Conservation (phyloP, 1,140 invertebrate genomes). For the Araneus ventricosus region DNA sequence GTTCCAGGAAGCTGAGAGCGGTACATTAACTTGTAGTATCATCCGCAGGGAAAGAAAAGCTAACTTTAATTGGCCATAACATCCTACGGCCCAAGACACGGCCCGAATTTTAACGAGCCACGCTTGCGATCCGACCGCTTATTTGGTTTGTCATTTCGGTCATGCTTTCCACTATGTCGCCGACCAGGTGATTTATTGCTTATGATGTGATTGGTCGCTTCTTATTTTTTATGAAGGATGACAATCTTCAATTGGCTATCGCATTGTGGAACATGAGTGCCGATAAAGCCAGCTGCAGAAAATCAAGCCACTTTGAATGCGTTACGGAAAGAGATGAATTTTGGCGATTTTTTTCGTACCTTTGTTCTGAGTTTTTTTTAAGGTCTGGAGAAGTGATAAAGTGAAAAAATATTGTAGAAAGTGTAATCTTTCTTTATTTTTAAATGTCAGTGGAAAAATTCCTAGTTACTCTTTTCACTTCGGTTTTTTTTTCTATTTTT, state of each 20-base stretch:
- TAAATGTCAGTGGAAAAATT: too few species aligned
- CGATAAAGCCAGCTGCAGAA: slow-evolving; percentile 30
- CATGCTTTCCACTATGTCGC: slow-evolving; percentile 51
- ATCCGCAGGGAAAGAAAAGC: not conserved
- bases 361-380: too few species aligned
- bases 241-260: slow-evolving; percentile 56
- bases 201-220: slow-evolving; percentile 52
- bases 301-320: slow-evolving; percentile 29
- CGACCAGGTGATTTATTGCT: slow-evolving; percentile 63
- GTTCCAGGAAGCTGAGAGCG: slow-evolving; percentile 9
- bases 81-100: slow-evolving; percentile 20
- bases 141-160: slow-evolving; percentile 64
- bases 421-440: too few species aligned
- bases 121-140: not conserved
- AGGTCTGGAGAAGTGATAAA: too few species aligned
- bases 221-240: slow-evolving; percentile 37
- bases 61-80: slow-evolving; percentile 68
- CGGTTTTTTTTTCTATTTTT: too few species aligned
- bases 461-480: too few species aligned
- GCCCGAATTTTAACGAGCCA: slow-evolving; percentile 47
- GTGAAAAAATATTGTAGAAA: too few species aligned
- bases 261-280: slow-evolving; percentile 24
- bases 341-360: not conserved
- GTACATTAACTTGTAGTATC: slow-evolving; percentile 11
- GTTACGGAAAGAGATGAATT: not conserved